Percentiles rank a stretch among this genome's conserved stretches.
Conservation (phyloP, 1,140 invertebrate genomes). For the Calephelis virginiensis region DNA sequence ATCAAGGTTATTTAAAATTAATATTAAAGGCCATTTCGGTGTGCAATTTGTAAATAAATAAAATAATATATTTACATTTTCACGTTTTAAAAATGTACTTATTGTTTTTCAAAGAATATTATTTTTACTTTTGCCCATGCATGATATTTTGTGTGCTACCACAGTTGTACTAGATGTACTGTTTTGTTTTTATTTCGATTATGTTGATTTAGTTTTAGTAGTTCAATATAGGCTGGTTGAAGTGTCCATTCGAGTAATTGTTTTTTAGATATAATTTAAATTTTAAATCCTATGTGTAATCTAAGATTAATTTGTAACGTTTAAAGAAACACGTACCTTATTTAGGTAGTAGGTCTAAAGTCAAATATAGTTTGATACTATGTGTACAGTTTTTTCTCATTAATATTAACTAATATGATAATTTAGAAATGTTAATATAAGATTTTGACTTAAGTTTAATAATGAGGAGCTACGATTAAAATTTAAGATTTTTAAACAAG, state of each 20-base stretch:
- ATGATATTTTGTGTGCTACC: constrained; percentile 26
- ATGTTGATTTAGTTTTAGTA: constrained; percentile 19
- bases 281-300: constrained; percentile 24
- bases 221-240: constrained; percentile 57
- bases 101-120: constrained; percentile 31
- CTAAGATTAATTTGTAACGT: constrained; percentile 16
- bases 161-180: constrained; percentile 19
- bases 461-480: background rate
- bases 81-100: constrained; percentile 42
- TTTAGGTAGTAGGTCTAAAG: constrained; percentile 9
- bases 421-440: constrained; percentile 4
- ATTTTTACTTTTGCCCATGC: constrained; percentile 21
- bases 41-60: constrained; percentile 46
- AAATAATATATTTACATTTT: constrained; percentile 31
- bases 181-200: constrained; percentile 12
- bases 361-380: constrained; percentile 8
- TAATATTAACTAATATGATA: background rate
- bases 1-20: no score
- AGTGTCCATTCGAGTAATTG: constrained; percentile 60
- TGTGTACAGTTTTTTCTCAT: constrained; percentile 7
- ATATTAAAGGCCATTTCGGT: constrained; percentile 43
- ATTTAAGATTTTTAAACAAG: constrained; percentile 12
- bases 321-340: constrained; percentile 13
- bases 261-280: constrained; percentile 47
- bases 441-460: constrained; percentile 11